phyloP scores from a whole-genome alignment of 2,113 vertebrate species.

The Pandion haliaetus region DNA sequence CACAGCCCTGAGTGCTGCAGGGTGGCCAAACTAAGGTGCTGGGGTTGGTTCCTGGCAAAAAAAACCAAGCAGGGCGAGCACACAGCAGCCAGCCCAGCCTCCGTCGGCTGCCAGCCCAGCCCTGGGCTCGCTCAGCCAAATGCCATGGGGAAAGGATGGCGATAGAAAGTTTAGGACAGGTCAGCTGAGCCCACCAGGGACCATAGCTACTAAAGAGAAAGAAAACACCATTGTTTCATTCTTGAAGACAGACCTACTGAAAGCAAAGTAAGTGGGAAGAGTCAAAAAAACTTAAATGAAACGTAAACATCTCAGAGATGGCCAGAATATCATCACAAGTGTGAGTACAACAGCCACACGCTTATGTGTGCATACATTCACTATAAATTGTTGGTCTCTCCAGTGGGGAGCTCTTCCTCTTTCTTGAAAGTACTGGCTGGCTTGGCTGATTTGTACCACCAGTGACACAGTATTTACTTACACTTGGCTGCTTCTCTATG shows the following conservation, averaged over 20 bases:
- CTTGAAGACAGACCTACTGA: not conserved
- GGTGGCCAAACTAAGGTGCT: not conserved
- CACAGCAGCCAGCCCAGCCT: not conserved
- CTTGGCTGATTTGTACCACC: not conserved
- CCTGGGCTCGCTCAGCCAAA: not conserved
- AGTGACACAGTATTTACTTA: not conserved
- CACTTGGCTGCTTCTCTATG: not conserved
- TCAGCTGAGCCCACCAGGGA: not conserved
- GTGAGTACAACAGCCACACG: not conserved
- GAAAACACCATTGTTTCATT: not conserved
- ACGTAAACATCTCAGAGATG: not conserved
- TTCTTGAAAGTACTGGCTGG: not conserved
- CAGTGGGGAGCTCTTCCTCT: not conserved
- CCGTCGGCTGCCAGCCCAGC: not conserved
- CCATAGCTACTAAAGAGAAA: not conserved
- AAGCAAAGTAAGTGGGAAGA: not conserved
- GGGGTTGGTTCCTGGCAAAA: not conserved
- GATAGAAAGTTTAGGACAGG: not conserved
- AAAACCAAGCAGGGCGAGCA: not conserved
- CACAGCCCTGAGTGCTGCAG: fast-evolving
- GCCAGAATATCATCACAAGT: not conserved
- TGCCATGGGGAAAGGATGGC: not conserved
- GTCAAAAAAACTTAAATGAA: not conserved
- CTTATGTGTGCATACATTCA: fast-evolving
- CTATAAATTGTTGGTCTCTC: not conserved